Evolutionary conservation across 2,888 invertebrate genomes (phyloP).

Genomic region (Celastrina argiolus): DNA sequence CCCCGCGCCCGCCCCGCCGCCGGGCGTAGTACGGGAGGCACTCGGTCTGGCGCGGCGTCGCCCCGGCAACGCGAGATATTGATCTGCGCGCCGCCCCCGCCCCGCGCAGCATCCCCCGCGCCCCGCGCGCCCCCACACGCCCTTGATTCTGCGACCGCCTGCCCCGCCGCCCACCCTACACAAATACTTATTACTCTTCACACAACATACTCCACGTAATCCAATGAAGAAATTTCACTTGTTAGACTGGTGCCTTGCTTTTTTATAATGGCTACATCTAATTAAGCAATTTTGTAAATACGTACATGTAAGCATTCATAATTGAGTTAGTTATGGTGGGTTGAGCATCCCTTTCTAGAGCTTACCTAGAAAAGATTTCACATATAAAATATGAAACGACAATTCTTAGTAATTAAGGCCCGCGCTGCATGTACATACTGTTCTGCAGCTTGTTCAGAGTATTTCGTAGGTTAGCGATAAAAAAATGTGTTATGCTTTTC

Average conservation of each 20-base stretch:
- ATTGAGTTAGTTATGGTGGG: constrained; percentile 8
- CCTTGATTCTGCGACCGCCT: constrained; percentile 55
- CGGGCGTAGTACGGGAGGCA: constrained; percentile 76
- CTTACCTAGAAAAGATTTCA: not conserved
- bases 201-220: constrained; percentile 71
- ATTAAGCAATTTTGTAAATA: constrained; percentile 8
- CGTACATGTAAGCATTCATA: not conserved
- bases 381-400: not conserved
- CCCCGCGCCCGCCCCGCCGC: not conserved
- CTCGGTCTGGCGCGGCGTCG: constrained; percentile 80
- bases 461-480: too few relatives aligned
- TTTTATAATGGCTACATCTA: constrained; percentile 11
- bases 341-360: not conserved
- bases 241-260: constrained; percentile 33
- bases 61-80: constrained; percentile 77
- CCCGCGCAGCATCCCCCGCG: constrained; percentile 53
- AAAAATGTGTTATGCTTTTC: too few relatives aligned
- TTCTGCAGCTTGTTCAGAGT: not conserved
- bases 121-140: constrained; percentile 44
- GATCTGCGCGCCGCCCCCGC: constrained; percentile 60
- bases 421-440: not conserved
- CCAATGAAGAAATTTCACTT: constrained; percentile 69
- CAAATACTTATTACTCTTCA: constrained; percentile 74
- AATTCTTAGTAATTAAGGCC: not conserved
- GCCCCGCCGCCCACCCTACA: constrained; percentile 46